Base-by-base conservation (phyloP, 2,797 vertebrate genomes). In the Chelon labrosus region DNA sequence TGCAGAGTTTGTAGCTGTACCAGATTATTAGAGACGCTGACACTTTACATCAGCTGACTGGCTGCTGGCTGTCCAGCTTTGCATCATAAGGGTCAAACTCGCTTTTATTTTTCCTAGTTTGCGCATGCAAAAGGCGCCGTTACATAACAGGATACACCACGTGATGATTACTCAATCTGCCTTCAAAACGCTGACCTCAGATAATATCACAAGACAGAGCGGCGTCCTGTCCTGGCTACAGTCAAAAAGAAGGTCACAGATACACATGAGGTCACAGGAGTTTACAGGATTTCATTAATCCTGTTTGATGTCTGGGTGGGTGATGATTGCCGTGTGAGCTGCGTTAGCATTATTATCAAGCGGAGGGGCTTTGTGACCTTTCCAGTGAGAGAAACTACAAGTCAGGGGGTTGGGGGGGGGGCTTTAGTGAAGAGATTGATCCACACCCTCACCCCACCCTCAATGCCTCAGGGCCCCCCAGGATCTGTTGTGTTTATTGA, bases 401-500 rank as follows among this genome's bases (percentile, higher is more conserved):
- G 56, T 72, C 8, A 4, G 51, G 59, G 72, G 62, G 3, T 22
- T 22, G 22, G 2, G 3, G 3, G 3, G 22, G 22, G 22, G 22
- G 70, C 73, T 85, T 83, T 80, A 82, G 77, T 73, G 41, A 75
- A 82, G 64, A 65, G 47, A 92, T 84, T 91, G 82, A 88, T 83
- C 79, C 80, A 51, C 39, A 44, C 67, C 25, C 55, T 14, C 58
- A 9, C 10, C 19, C 44, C 38, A 46, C 13, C 19, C 65, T 19
- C 46, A 56, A 60, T 38, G 73, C 77, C 62, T 63, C 52, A 56
- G 31, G 57, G 25, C 70, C 79, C 42, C 13, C 13, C 38, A 74
- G 77, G 70, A 82, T 82, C 79, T 75, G 78, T 76, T 75, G 75
- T 78, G 47, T 85, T 86, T 87, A 90, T 85, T 93, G 91, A 90